Conservation (phyloP, 2,888 invertebrate species). For the Torymus aiolomorphi region DNA sequence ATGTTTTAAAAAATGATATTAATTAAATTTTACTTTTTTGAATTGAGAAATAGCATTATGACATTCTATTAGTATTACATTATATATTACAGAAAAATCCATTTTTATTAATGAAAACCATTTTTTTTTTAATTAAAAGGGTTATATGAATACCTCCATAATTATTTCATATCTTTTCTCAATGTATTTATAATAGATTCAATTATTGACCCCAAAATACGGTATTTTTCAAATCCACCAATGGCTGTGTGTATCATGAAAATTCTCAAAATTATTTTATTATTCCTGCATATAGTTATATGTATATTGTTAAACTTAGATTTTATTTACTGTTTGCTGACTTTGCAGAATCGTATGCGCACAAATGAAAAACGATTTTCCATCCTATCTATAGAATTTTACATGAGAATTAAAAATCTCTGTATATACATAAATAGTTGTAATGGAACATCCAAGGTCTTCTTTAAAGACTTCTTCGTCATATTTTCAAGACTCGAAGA, state of each 20-base stretch:
- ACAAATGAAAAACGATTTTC: constrained; percentile 48
- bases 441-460: constrained; percentile 36
- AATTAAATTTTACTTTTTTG: too few species aligned
- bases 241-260: constrained; percentile 49
- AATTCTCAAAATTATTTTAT: constrained; percentile 51
- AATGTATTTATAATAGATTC: constrained; percentile 2
- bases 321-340: constrained; percentile 29
- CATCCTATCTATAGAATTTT: constrained; percentile 49
- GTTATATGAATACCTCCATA: too few species aligned
- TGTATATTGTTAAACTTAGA: constrained; percentile 31
- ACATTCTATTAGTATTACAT: too few species aligned
- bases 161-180: not conserved
- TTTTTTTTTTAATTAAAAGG: too few species aligned
- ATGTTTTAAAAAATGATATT: too few species aligned
- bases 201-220: constrained; percentile 25
- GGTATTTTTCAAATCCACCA: constrained; percentile 36
- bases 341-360: constrained; percentile 43
- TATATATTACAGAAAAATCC: too few species aligned
- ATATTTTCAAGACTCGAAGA: constrained; percentile 45
- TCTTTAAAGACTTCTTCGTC: constrained; percentile 43
- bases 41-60: too few species aligned
- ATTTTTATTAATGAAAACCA: too few species aligned
- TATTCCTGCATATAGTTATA: constrained; percentile 24
- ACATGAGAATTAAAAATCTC: constrained; percentile 39
- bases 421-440: constrained; percentile 42